A percentile compares a stretch with the other conserved stretches of the same genome.
These are phyloP conservation scores for Muntiacus reevesi DNA, from an alignment of 2,113 vertebrate genomes.

Conservation along the genomic window DNA sequence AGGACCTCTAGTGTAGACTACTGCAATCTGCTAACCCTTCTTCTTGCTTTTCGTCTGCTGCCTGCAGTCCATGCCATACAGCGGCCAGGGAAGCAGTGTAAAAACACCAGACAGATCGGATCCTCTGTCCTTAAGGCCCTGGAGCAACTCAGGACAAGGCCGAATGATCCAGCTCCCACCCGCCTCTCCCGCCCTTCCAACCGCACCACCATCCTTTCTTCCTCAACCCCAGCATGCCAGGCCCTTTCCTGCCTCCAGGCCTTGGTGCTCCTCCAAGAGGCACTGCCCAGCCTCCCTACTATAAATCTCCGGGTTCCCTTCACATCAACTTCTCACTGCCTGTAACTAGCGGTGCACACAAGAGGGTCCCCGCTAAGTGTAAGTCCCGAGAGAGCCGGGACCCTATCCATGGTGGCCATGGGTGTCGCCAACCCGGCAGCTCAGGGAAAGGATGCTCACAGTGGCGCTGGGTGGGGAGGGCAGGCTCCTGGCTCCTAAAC, in stretches of 20 bases:
- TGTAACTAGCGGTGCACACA: background rate
- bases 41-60: background rate
- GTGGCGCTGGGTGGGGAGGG: background rate
- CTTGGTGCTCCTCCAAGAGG: background rate
- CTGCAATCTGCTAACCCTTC: background rate
- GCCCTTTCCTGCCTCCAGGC: background rate
- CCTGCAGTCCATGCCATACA: background rate
- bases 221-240: background rate
- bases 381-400: background rate
- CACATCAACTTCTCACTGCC: background rate
- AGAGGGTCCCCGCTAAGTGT: background rate
- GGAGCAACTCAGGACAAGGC: accelerated
- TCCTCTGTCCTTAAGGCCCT: background rate
- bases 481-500: background rate
- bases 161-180: background rate
- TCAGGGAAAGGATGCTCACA: background rate
- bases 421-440: background rate
- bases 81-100: background rate
- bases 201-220: background rate
- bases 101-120: accelerated
- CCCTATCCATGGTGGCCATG: accelerated
- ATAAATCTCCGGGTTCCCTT: accelerated
- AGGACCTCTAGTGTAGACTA: background rate
- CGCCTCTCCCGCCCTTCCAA: background rate
- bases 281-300: background rate